Evolutionary conservation across 53 echinoderm and acorn worm species (phyloP).

Genomic region (Crossaster papposus): DNA sequence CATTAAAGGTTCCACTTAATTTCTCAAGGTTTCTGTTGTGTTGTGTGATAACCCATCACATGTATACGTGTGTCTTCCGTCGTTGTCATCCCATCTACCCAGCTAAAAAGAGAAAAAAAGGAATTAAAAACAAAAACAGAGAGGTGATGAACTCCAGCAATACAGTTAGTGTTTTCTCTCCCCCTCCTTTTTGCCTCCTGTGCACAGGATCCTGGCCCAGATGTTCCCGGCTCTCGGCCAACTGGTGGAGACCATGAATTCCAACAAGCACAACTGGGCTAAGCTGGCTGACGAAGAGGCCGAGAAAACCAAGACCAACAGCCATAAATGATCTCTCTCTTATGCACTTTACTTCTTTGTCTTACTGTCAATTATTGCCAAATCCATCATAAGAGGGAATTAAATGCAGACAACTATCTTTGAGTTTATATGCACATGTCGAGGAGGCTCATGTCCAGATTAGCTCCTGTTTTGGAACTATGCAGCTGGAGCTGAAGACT

Average conservation of each 20-base stretch:
- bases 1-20: neutral
- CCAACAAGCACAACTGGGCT: constrained; percentile 42
- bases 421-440: neutral
- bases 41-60: constrained; percentile 11
- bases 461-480: neutral
- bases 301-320: constrained; percentile 26
- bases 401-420: neutral
- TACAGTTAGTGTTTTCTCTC: neutral
- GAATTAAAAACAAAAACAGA: neutral
- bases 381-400: constrained; percentile 19
- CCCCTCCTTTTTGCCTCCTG: neutral
- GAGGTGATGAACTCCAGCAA: neutral
- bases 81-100: constrained; percentile 18
- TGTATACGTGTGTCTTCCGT: neutral
- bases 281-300: constrained; percentile 42
- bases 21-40: constrained; percentile 3
- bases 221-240: constrained; percentile 34
- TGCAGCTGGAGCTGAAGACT: neutral
- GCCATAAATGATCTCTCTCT: constrained; percentile 25
- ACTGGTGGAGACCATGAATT: constrained; percentile 50
- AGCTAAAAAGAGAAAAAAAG: neutral
- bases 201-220: constrained; percentile 49
- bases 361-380: neutral
- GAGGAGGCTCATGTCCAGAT: neutral
- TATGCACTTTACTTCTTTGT: constrained; percentile 7